These are phyloP conservation scores for Scolopax rusticola DNA, from an alignment of 2,797 vertebrate genomes.

Conservation along the genomic window DNA sequence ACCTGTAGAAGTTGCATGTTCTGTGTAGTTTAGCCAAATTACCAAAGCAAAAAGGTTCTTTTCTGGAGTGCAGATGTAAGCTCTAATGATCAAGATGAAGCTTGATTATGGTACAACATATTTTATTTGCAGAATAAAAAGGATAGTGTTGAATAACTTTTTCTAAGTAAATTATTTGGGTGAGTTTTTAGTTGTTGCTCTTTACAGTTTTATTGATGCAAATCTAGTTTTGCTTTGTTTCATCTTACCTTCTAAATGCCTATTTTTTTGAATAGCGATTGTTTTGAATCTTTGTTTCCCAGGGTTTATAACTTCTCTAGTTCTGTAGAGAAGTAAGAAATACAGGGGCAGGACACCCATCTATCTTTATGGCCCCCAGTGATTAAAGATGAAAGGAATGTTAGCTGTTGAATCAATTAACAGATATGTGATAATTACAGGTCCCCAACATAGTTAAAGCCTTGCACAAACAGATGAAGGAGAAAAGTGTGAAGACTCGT, in stretches of 20 bases:
- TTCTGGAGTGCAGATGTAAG: neutral
- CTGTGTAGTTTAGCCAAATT: neutral
- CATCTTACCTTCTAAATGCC: neutral
- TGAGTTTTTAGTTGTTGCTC: neutral
- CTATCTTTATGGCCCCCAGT: neutral
- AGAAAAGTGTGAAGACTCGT: slow-evolving; percentile 98
- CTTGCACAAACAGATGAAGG: slow-evolving; percentile 98
- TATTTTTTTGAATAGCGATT: rapidly evolving
- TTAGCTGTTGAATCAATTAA: slow-evolving; percentile 49
- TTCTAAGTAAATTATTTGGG: neutral
- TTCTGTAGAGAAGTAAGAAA: neutral
- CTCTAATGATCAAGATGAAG: neutral
- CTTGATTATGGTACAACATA: neutral
- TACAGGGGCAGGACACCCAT: neutral
- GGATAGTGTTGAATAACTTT: neutral
- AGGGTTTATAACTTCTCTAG: neutral
- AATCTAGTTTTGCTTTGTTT: neutral
- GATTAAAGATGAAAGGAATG: slow-evolving; percentile 37
- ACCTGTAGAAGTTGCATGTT: neutral
- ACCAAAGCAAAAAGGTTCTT: neutral
- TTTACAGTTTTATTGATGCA: neutral
- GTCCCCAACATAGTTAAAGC: slow-evolving; percentile 99
- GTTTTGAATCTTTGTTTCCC: neutral
- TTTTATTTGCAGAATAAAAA: neutral
- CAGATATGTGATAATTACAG: slow-evolving; percentile 78